phyloP scores from a whole-genome alignment of 2,888 invertebrate species.

The Diarsia rubi region DNA sequence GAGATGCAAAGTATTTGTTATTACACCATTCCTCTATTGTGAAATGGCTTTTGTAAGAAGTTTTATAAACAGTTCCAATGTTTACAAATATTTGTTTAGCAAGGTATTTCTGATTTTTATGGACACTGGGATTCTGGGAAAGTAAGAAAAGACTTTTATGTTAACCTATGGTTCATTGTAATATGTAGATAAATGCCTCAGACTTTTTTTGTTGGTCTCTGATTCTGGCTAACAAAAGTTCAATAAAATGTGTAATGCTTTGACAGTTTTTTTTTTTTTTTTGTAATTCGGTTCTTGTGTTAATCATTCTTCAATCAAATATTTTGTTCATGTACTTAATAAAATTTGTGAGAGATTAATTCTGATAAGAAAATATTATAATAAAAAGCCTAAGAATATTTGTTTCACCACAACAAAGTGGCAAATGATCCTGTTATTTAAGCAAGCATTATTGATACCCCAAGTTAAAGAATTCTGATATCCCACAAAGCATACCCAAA shows the following conservation, averaged over 20 bases:
- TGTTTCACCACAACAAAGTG: background rate
- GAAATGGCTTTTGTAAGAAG: slow-evolving; percentile 17
- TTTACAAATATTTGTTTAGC: slow-evolving; percentile 31
- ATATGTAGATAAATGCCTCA: no score
- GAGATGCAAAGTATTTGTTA: slow-evolving; percentile 3
- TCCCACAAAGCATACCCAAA: background rate
- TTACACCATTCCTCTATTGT: background rate
- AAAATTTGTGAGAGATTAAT: background rate
- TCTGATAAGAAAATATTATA: background rate
- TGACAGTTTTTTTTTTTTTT: background rate
- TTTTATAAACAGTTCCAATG: slow-evolving; percentile 28
- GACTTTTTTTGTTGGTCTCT: no score
- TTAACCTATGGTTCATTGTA: background rate
- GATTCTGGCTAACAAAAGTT: background rate
- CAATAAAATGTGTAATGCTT: background rate
- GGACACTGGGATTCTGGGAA: no score
- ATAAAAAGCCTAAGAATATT: background rate
- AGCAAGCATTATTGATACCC: background rate
- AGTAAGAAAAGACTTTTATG: background rate
- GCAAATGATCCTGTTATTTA: background rate
- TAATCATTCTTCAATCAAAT: background rate
- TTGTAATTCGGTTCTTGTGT: background rate
- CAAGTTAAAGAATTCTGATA: background rate
- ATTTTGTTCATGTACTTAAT: background rate
- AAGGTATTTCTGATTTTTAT: background rate